Percentiles rank a stretch among this genome's conserved stretches.
These are phyloP conservation scores for Drosophila yakuba DNA, from an alignment of 1,140 invertebrate genomes.

Conservation along the genomic window DNA sequence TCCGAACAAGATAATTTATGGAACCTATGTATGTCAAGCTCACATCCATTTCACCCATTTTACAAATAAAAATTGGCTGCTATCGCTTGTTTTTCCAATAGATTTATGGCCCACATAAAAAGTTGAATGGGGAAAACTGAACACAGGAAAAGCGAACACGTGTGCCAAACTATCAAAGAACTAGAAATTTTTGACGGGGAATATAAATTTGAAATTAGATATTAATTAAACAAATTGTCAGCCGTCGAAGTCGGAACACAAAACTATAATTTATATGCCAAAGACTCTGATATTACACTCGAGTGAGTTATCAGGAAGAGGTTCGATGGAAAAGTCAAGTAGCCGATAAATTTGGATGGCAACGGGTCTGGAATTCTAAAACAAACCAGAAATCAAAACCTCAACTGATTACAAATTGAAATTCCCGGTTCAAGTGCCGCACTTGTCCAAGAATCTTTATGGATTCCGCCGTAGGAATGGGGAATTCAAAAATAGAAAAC, in stretches of 20 bases:
- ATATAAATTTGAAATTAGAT: conserved; percentile 31
- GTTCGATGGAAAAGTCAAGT: conserved; percentile 53
- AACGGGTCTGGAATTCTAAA: conserved; percentile 72
- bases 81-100: conserved; percentile 52
- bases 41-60: conserved; percentile 33
- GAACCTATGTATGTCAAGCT: conserved; percentile 8
- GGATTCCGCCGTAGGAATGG: conserved; percentile 32
- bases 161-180: conserved; percentile 38
- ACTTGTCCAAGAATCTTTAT: conserved; percentile 49
- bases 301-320: conserved; percentile 40
- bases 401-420: conserved; percentile 66
- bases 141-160: conserved; percentile 39
- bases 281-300: conserved; percentile 13
- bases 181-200: conserved; percentile 22
- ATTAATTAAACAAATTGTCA: conserved; percentile 64
- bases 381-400: conserved; percentile 31
- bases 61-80: conserved; percentile 37
- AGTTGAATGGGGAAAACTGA: conserved; percentile 18
- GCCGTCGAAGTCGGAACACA: conserved; percentile 32
- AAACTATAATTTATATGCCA: conserved; percentile 37
- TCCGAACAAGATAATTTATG: conserved; percentile 17
- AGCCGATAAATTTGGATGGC: conserved; percentile 62
- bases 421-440: conserved; percentile 58
- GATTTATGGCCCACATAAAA: conserved; percentile 63
- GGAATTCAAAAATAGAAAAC: conserved; percentile 57